Conservation (phyloP, 2,797 vertebrate genomes). For the Apodemus agrarius region DNA sequence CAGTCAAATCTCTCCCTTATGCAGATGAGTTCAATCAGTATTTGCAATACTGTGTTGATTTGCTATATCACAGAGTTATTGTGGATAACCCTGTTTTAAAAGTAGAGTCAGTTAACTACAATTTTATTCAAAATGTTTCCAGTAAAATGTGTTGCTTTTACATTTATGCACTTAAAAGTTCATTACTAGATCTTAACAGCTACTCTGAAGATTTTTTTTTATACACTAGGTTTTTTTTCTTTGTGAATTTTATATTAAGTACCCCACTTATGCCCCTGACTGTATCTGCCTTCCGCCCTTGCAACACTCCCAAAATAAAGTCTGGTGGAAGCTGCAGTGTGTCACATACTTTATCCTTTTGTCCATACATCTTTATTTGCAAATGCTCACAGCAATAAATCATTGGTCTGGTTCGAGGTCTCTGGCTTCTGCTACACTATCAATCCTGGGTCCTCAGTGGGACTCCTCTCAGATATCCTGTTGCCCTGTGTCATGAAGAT, state of each 20-base stretch:
- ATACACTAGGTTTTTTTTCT: not conserved
- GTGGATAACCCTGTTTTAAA: not conserved
- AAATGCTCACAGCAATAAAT: not conserved
- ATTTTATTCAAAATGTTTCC: conserved; percentile 4
- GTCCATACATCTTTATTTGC: not conserved
- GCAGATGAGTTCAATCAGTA: not conserved
- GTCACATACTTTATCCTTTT: not conserved
- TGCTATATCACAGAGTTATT: not conserved
- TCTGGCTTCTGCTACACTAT: not conserved
- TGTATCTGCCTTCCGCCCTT: not conserved
- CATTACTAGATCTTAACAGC: not conserved
- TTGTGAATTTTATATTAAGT: not conserved
- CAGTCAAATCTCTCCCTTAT: not conserved
- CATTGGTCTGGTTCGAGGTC: not conserved
- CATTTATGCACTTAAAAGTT: not conserved
- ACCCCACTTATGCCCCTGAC: not conserved
- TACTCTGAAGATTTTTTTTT: not conserved
- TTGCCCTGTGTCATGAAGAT: not conserved
- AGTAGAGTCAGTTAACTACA: not conserved
- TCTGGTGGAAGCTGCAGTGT: not conserved
- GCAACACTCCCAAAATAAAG: not conserved
- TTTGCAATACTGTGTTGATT: conserved; percentile 22
- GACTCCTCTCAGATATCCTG: not conserved
- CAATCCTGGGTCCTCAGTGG: not conserved
- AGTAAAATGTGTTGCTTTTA: not conserved